A percentile compares a stretch with the other conserved stretches of the same genome.
phyloP scores from a whole-genome alignment of 2,888 invertebrate species.

The Rhogogaster chlorosoma region DNA sequence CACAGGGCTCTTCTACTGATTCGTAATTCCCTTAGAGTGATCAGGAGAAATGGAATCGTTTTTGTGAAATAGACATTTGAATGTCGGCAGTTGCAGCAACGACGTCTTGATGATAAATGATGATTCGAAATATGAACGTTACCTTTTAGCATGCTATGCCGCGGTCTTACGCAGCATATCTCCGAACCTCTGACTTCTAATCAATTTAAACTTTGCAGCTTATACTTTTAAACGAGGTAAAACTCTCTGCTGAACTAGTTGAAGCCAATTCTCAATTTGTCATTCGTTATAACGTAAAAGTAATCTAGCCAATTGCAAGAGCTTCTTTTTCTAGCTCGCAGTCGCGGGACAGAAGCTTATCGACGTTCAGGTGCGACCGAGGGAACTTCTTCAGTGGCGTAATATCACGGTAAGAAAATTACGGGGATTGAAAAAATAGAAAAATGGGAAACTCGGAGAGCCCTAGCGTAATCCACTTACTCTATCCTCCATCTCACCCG shows the following conservation, averaged over 20 bases:
- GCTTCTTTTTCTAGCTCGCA: background rate
- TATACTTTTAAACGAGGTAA: background rate
- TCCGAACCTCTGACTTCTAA: background rate
- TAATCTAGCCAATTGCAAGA: background rate
- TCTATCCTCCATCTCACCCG: constrained; percentile 29
- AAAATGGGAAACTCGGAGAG: constrained; percentile 22
- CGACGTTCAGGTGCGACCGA: background rate
- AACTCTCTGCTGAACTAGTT: background rate
- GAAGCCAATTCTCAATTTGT: background rate
- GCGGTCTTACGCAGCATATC: background rate
- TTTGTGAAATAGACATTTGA: background rate
- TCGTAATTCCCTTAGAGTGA: constrained; percentile 27
- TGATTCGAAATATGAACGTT: background rate
- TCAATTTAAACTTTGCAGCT: background rate
- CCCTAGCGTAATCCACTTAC: constrained; percentile 36
- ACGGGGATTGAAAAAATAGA: constrained; percentile 21
- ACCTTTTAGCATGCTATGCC: background rate
- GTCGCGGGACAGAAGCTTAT: constrained; percentile 5
- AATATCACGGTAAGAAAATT: constrained; percentile 19
- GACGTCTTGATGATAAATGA: constrained; percentile 3
- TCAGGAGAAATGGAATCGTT: constrained; percentile 35
- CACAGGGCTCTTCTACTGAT: background rate
- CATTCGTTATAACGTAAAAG: background rate
- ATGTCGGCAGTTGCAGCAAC: constrained; percentile 5
- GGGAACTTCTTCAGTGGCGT: background rate